Conservation (phyloP, 2,113 vertebrate genomes). For the Ameiurus melas region DNA sequence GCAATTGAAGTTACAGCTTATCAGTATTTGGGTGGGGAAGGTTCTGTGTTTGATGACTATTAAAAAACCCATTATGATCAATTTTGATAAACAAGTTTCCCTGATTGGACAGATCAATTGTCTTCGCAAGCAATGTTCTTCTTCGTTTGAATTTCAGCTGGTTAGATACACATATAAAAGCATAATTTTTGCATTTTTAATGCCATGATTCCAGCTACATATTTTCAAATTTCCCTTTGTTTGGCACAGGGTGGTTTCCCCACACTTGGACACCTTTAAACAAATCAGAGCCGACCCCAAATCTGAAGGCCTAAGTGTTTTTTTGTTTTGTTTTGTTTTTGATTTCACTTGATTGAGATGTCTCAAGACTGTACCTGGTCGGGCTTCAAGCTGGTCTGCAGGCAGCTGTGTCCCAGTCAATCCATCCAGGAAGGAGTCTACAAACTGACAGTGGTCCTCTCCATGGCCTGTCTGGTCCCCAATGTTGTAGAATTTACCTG, state of each 20-base stretch:
- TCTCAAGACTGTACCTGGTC: slow-evolving; percentile 71
- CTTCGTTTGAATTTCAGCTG: background rate
- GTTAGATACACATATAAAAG: background rate
- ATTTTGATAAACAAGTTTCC: background rate
- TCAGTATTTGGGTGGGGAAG: background rate
- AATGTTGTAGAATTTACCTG: slow-evolving; percentile 94
- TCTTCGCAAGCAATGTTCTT: background rate
- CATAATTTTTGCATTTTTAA: background rate
- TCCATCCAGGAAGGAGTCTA: slow-evolving; percentile 96
- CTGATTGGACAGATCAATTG: background rate
- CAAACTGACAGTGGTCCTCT: slow-evolving; percentile 98
- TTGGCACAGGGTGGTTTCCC: background rate
- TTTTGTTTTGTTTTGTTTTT: background rate
- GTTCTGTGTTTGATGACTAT: background rate
- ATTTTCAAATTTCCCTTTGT: background rate
- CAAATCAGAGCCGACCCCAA: background rate
- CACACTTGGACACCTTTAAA: background rate
- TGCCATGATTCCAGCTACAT: background rate
- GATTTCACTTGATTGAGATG: background rate
- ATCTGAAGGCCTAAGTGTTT: background rate
- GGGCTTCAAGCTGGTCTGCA: slow-evolving; percentile 79
- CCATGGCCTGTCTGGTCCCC: slow-evolving; percentile 93
- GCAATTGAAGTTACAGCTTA: background rate
- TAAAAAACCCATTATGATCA: background rate
- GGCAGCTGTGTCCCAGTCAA: slow-evolving; percentile 82